Conservation (phyloP, 2,113 vertebrate species). For the Crotalus helleri region DNA sequence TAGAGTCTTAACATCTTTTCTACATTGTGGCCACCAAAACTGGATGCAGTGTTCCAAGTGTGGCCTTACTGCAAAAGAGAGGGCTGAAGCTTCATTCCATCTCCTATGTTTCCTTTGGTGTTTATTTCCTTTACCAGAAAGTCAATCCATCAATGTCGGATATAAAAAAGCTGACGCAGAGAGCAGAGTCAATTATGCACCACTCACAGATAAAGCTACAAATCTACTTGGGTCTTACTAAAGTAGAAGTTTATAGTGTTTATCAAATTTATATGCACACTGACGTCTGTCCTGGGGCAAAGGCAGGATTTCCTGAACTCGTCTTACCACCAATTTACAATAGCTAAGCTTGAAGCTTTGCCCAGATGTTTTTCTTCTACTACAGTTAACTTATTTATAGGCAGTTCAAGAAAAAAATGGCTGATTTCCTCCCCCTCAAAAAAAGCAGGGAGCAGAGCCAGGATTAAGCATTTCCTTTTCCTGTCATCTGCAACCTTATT, state of each 20-base stretch:
- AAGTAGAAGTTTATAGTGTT: neutral
- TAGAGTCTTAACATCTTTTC: neutral
- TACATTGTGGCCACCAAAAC: neutral
- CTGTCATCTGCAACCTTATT: neutral
- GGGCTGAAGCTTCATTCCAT: neutral
- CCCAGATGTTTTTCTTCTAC: neutral
- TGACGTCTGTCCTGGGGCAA: neutral
- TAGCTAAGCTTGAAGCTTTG: neutral
- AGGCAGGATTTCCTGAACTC: neutral
- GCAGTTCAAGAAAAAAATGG: neutral
- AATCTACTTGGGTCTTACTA: neutral
- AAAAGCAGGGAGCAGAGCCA: neutral
- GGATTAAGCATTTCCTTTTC: neutral
- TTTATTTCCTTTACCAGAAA: neutral
- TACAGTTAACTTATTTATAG: neutral
- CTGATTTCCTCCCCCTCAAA: no score
- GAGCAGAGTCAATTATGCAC: neutral
- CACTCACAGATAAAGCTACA: neutral
- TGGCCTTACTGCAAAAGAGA: neutral
- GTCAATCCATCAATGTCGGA: neutral
- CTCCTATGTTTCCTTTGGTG: neutral
- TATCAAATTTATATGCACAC: neutral
- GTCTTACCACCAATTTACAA: neutral
- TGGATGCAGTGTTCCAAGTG: neutral
- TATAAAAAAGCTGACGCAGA: neutral